Evolutionary conservation across 2,888 invertebrate genomes (phyloP).

Genomic region (Lasioglossum figueresi): DNA sequence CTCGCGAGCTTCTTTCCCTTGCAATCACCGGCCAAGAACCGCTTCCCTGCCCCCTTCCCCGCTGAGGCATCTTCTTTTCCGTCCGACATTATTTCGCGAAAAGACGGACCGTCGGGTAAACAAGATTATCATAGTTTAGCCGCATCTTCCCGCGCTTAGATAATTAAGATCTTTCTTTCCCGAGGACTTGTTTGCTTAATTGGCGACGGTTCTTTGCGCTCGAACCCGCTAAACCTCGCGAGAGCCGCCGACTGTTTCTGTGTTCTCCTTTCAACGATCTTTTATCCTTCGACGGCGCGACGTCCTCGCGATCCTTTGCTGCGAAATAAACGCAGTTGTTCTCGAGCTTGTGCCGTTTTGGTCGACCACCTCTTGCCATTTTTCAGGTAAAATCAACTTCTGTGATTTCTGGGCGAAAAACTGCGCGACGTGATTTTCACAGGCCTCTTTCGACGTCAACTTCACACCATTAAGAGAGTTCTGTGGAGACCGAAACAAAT

Average conservation of each 20-base stretch:
- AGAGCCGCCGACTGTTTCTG: not conserved
- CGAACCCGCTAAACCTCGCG: not conserved
- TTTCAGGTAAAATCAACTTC: too few species aligned
- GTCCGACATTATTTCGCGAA: not conserved
- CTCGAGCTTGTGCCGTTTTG: too few species aligned
- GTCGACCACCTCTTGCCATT: too few species aligned
- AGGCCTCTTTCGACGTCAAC: too few species aligned
- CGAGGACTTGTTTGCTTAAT: not conserved
- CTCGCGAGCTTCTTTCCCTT: not conserved
- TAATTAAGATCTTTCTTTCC: not conserved
- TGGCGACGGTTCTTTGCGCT: not conserved
- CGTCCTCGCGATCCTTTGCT: not conserved
- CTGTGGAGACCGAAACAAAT: too few species aligned
- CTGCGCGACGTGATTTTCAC: too few species aligned
- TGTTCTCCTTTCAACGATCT: not conserved
- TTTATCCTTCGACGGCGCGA: not conserved
- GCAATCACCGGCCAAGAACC: not conserved
- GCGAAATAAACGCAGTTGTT: not conserved
- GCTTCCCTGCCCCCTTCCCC: not conserved
- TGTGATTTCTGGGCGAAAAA: too few species aligned
- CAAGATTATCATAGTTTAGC: constrained; percentile 8
- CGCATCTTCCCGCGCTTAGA: not conserved
- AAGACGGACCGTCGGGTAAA: not conserved
- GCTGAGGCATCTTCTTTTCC: not conserved
- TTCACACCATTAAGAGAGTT: too few species aligned